phyloP scores from a whole-genome alignment of 2,888 invertebrate genomes.

The Pherbina coryleti region DNA sequence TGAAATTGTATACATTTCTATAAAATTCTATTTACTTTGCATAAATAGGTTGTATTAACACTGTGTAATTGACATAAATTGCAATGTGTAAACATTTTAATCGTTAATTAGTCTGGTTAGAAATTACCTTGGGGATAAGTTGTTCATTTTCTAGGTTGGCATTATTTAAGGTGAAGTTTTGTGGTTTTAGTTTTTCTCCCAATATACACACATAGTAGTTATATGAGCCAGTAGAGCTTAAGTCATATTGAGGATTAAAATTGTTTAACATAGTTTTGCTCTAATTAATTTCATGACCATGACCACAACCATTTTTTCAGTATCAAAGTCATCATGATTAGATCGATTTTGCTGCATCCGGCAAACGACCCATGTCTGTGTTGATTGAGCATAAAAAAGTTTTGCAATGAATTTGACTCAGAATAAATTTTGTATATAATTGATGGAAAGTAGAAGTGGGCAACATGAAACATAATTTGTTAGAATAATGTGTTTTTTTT shows the following conservation, averaged over 20 bases:
- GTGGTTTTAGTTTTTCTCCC: background rate
- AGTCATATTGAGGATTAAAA: background rate
- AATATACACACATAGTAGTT: background rate
- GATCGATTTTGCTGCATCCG: background rate
- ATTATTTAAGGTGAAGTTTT: background rate
- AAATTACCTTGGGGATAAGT: background rate
- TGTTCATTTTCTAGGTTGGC: background rate
- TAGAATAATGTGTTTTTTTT: too few relatives aligned
- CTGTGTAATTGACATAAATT: background rate
- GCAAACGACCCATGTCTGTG: background rate
- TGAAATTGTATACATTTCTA: background rate
- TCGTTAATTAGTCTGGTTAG: constrained; percentile 8
- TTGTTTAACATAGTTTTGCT: background rate
- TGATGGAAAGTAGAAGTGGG: background rate
- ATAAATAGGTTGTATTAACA: constrained; percentile 12
- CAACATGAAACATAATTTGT: background rate
- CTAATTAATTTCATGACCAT: background rate
- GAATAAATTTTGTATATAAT: background rate
- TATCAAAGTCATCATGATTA: background rate
- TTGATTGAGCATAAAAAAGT: background rate
- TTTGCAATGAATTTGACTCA: background rate
- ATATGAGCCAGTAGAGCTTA: too few relatives aligned
- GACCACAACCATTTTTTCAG: constrained; percentile 13
- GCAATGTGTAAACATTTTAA: constrained; percentile 17
- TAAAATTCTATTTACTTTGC: background rate